These are phyloP conservation scores for Myzus persicae DNA, from an alignment of 1,140 invertebrate species.

Conservation along the genomic window DNA sequence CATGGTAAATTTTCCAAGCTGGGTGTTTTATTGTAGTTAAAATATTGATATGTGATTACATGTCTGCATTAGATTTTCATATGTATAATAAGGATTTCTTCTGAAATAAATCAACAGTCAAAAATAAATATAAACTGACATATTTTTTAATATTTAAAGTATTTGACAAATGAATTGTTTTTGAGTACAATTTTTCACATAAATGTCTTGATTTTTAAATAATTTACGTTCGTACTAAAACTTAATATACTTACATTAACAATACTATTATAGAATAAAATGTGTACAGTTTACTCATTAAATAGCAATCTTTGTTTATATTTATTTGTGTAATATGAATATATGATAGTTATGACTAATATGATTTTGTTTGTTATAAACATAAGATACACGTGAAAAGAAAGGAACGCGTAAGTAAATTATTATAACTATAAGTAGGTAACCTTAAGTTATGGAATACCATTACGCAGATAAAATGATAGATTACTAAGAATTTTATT, in stretches of 20 bases:
- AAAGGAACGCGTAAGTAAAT: background rate
- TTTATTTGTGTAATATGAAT: background rate
- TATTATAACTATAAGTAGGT: conserved; percentile 5
- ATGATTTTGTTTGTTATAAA: background rate
- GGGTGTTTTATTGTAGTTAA: background rate
- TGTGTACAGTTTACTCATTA: background rate
- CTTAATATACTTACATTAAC: background rate
- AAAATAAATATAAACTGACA: background rate
- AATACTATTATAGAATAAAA: background rate
- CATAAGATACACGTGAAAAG: background rate
- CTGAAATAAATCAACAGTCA: background rate
- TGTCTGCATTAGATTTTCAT: too few species aligned
- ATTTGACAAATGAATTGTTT: background rate
- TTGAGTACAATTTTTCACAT: background rate
- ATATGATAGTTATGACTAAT: too few species aligned
- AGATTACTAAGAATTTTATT: background rate
- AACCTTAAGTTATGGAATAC: background rate
- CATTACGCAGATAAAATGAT: background rate
- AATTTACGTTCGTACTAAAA: background rate
- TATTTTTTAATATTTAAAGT: too few species aligned
- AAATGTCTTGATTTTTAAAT: background rate
- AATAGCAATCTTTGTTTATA: background rate
- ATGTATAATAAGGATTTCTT: background rate
- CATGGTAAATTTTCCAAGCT: background rate
- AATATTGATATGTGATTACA: too few species aligned